Base-by-base conservation (phyloP, 2,797 vertebrate genomes). In the Premnoplex brunnescens region DNA sequence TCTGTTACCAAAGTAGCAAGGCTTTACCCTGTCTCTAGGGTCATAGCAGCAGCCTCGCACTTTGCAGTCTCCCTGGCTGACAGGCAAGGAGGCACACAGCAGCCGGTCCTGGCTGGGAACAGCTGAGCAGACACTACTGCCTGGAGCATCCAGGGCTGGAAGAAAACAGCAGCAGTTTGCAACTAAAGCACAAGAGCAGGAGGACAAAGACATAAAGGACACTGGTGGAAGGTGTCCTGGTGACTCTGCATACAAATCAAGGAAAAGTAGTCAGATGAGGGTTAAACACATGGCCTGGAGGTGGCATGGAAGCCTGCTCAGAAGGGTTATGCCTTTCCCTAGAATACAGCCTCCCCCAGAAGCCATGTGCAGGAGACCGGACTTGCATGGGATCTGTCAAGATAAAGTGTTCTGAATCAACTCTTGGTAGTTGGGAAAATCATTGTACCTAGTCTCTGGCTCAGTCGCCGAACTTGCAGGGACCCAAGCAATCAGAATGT, bases 1-100 rank as follows among this genome's bases (percentile, higher is more conserved):
- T 81, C 76, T 97, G 74, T 97, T 97, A 63, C 97, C 97, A 16
- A 97, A 98, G 48, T 95, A 98, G 94, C 97, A 98, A 52, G 95
- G 93, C 20, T 62, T 89, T 37, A 21, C 17, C 17, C 80, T 80
- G 37, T 95, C 91, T 46, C 67, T 79, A 14, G 91, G 39, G 22
- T 67, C 64, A 2, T 94, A 97, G 85, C 98, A 98, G 51, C 97
- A 98, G 39, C 97, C 97, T 60, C 7, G 12, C 1, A 4, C 56
- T 69, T 97, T 52, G 23, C 97, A 97, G 23, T 73, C 74, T 73
- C 43, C 86, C 51, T 4, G 68, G 24, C 79, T 89, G 54, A 91
- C 4, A 21, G 92, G 52, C 2, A 56, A 39, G 12, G 94, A n/a
- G 11, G 66, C 56, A 77, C 97, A 98, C 0, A 4, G 71, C 60